Evolutionary conservation across 2,797 vertebrate species (phyloP), one percentile per base, ranked within the genome.

Genomic region (Sebastes taczanowskii): DNA sequence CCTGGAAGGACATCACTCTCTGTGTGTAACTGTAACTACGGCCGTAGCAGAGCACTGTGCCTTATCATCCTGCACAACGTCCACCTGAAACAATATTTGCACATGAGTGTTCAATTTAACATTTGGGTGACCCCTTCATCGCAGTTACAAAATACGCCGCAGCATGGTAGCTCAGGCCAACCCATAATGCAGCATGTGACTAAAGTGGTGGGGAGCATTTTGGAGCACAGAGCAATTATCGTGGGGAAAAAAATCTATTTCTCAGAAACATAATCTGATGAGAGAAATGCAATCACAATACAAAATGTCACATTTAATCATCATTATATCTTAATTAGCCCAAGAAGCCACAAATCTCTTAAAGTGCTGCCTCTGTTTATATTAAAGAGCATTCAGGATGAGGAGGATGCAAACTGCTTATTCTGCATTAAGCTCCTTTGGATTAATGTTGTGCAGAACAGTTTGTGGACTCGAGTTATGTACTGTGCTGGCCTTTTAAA

Each of bases 41-140:
- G 85, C 89, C 29, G 76, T 85, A 87, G 90, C 78, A 7, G 86
- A 87, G 91, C 87, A 85, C 91, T 92, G 92, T 89, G 91, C 93
- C 95, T 95, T 94, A 96, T 95, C 94, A 87, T 93, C 93, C 92
- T 86, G 90, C 92, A 92, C 94, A 92, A 92, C 88, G 86, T 95
- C 94, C 96, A 96, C 95, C 94, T 96, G 95, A 95, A 96, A 95
- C 94, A 96, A 96, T 96, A 96, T 96, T 96, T 96, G 93, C 92
- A 93, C 95, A 95, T 92, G 91, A 96, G 94, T 92, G 92, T 95
- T 96, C 93, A 94, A 95, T 95, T 95, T 95, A 95, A 95, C 94
- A 95, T 96, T 95, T 95, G 95, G 95, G 92, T 95, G 95, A 96
- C 95, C 95, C 90, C 92, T 94, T 93, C 87, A 89, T 91, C 84